Conservation (phyloP, 2,888 invertebrate genomes). For the Andrena hattorfiana region DNA sequence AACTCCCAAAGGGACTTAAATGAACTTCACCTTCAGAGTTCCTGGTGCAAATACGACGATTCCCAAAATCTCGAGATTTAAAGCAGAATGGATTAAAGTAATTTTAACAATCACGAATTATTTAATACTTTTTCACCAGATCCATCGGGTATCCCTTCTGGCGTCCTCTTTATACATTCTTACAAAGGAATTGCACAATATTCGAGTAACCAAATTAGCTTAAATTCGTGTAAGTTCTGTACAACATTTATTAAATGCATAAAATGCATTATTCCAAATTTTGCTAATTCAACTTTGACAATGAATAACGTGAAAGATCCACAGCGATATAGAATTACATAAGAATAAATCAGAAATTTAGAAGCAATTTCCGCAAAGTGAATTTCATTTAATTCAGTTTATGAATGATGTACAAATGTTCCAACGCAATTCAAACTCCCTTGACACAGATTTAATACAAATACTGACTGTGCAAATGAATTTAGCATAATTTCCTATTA, state of each 20-base stretch:
- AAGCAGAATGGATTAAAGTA: not conserved
- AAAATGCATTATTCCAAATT: no score
- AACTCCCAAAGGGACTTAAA: constrained; percentile 2
- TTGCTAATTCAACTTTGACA: not conserved
- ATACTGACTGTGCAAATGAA: not conserved
- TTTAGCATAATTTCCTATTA: not conserved
- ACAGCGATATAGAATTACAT: not conserved
- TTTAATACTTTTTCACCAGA: not conserved
- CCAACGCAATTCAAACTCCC: not conserved
- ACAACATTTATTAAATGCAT: no score
- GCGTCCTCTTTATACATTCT: not conserved
- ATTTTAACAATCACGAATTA: not conserved
- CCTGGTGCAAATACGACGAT: not conserved
- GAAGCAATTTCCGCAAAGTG: constrained; percentile 8
- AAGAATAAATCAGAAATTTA: constrained; percentile 1
- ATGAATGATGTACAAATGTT: not conserved
- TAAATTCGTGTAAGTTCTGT: no score
- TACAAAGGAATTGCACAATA: not conserved
- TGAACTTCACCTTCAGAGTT: not conserved
- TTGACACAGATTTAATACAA: not conserved
- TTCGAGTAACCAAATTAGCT: not conserved
- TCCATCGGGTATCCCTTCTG: not conserved
- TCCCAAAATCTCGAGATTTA: not conserved
- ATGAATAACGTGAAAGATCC: not conserved
- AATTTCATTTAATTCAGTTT: constrained; percentile 10